phyloP scores from a whole-genome alignment of 2,888 invertebrate genomes.

The Saturnia pavonia region DNA sequence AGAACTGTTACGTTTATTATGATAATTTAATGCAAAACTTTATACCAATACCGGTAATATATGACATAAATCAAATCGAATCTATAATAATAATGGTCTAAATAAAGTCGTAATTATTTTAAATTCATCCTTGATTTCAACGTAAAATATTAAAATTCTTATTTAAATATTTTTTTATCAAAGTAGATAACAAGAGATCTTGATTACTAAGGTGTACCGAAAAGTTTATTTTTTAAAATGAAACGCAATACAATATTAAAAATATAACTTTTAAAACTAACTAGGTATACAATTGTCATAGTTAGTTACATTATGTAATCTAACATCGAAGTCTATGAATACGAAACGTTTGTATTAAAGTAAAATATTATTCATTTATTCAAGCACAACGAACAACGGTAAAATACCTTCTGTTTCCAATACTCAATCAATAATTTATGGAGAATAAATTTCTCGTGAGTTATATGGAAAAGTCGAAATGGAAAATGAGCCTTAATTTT shows the following conservation, averaged over 20 bases:
- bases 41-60: too few relatives aligned
- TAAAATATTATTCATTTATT: conserved; percentile 11
- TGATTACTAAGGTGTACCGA: not conserved
- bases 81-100: too few relatives aligned
- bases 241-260: not conserved
- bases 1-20: too few relatives aligned
- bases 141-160: too few relatives aligned
- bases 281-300: not conserved
- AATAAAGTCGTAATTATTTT: too few relatives aligned
- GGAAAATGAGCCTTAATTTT: not conserved
- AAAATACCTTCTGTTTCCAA: conserved; percentile 11
- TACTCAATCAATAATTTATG: conserved; percentile 13
- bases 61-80: too few relatives aligned
- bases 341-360: not conserved
- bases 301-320: not conserved
- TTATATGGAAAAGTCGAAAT: not conserved
- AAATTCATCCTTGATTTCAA: not conserved
- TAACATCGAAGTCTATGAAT: not conserved
- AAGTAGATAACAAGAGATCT: not conserved
- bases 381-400: not conserved
- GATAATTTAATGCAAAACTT: too few relatives aligned
- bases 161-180: too few relatives aligned
- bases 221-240: not conserved
- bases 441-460: not conserved
- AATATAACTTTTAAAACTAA: too few relatives aligned